These are phyloP conservation scores for Philotrypesis tridentata DNA, from an alignment of 1,140 invertebrate genomes.

Conservation along the genomic window DNA sequence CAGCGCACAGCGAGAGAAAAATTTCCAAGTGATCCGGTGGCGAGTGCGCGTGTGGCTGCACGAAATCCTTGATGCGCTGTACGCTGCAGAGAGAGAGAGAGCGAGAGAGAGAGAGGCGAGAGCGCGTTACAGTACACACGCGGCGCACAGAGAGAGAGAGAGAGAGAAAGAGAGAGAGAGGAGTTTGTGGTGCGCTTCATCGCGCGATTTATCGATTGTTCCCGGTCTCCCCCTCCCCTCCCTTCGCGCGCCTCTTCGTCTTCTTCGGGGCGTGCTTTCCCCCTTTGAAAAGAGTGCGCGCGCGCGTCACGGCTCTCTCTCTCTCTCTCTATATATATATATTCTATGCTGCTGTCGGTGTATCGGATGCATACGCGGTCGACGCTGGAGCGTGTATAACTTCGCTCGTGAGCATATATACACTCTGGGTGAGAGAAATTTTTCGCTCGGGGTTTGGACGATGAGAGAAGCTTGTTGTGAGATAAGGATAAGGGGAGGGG, in stretches of 20 bases:
- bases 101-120: too few species aligned
- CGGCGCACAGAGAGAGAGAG: background rate
- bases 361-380: too few species aligned
- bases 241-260: background rate
- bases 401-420: too few species aligned
- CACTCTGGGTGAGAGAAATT: background rate
- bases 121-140: background rate
- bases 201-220: slow-evolving; percentile 40
- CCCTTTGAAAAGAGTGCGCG: background rate
- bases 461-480: background rate
- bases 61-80: slow-evolving; percentile 14
- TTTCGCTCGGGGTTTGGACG: too few species aligned
- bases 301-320: too few species aligned
- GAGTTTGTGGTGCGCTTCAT: background rate
- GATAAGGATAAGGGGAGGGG: too few species aligned
- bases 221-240: background rate
- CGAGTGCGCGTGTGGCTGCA: background rate
- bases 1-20: too few species aligned
- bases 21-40: background rate
- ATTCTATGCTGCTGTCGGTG: too few species aligned
- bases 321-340: too few species aligned
- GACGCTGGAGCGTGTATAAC: too few species aligned
- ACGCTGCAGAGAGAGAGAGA: too few species aligned
- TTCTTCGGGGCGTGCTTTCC: background rate
- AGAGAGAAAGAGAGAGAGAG: too few species aligned